phyloP scores from a whole-genome alignment of 1,140 invertebrate genomes.

The Riptortus pedestris region DNA sequence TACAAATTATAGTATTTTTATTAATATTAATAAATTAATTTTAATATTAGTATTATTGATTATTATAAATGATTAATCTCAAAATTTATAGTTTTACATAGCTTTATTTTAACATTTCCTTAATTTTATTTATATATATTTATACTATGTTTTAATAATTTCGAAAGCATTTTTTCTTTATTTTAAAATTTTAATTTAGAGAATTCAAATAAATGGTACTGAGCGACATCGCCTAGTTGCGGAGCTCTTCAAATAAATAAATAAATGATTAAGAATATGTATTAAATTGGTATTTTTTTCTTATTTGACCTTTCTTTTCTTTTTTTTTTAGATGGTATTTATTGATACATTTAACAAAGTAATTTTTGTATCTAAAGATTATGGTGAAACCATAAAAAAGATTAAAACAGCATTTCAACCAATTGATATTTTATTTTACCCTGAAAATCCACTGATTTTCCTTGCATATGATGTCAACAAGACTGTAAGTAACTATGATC shows the following conservation, averaged over 20 bases:
- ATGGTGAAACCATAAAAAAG: slow-evolving; percentile 52
- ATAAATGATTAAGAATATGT: too few species aligned
- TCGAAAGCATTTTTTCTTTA: too few species aligned
- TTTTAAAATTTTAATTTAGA: too few species aligned
- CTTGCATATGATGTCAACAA: slow-evolving; percentile 57
- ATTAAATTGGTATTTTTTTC: too few species aligned
- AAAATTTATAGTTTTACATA: too few species aligned
- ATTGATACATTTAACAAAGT: slow-evolving; percentile 65
- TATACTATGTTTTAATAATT: too few species aligned
- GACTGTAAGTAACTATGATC: slow-evolving; percentile 45
- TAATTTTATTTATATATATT: too few species aligned
- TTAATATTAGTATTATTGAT: not conserved
- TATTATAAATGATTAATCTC: not conserved
- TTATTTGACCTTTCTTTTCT: too few species aligned
- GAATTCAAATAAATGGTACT: too few species aligned
- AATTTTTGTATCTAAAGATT: slow-evolving; percentile 64
- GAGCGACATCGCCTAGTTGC: too few species aligned
- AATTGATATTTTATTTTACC: slow-evolving; percentile 62
- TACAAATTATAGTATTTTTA: slow-evolving; percentile 29
- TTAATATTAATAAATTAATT: slow-evolving; percentile 10
- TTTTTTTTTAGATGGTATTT: slow-evolving; percentile 65
- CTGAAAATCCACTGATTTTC: slow-evolving; percentile 48
- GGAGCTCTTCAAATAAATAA: too few species aligned
- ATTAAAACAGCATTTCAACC: slow-evolving; percentile 59
- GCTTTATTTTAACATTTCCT: too few species aligned